phyloP scores from a whole-genome alignment of 1,140 invertebrate genomes.

The Parapsyche elsis region DNA sequence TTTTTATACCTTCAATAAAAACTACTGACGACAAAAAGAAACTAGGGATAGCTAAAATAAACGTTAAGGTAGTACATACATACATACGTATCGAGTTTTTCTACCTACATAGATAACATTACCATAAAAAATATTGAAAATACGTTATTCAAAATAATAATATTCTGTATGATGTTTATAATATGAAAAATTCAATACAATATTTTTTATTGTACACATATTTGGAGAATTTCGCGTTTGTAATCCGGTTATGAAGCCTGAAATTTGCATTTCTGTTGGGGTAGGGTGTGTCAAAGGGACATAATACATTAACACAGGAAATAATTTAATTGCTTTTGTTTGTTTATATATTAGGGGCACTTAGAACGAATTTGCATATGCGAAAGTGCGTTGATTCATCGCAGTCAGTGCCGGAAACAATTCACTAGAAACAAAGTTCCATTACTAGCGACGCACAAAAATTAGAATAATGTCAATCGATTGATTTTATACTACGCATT shows the following conservation, averaged over 20 bases:
- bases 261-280: conserved; percentile 14
- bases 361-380: conserved; percentile 17
- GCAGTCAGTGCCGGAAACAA: neutral
- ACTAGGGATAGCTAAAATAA: neutral
- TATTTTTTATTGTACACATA: neutral
- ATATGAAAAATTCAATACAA: neutral
- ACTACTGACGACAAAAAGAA: neutral
- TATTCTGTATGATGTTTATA: neutral
- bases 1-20: conserved; percentile 3
- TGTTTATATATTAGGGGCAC: conserved; percentile 23
- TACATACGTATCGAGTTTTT: no score
- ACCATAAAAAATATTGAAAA: no score
- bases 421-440: neutral
- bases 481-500: neutral
- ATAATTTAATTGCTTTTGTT: conserved; percentile 32
- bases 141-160: no score
- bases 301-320: conserved; percentile 29
- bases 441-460: neutral
- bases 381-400: conserved; percentile 2
- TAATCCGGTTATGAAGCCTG: conserved; percentile 5
- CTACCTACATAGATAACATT: no score
- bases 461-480: no score
- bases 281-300: conserved; percentile 25
- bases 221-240: neutral
- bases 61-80: no score